Evolutionary conservation across 2,797 vertebrate species (phyloP).

Genomic region (Lophura swinhoii): DNA sequence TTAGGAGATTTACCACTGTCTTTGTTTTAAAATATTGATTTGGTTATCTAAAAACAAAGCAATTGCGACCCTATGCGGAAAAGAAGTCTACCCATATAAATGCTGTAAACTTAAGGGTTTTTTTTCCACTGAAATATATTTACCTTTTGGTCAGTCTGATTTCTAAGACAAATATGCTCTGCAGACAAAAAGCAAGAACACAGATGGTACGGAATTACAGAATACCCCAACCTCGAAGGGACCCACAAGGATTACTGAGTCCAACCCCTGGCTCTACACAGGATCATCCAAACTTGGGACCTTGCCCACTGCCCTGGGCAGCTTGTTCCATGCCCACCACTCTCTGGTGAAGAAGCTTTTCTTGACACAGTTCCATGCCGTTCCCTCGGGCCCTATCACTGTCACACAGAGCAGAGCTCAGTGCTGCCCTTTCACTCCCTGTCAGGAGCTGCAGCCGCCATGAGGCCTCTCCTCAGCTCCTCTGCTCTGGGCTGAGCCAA

Average conservation of each 20-base stretch:
- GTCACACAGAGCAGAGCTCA: neutral
- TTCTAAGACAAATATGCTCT: neutral
- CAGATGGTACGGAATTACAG: neutral
- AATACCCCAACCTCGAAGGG: neutral
- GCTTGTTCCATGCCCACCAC: neutral
- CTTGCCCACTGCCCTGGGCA: neutral
- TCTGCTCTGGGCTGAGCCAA: neutral
- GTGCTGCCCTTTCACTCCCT: neutral
- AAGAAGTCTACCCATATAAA: neutral
- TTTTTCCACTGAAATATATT: accelerated
- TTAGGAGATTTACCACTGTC: neutral
- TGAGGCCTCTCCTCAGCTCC: neutral
- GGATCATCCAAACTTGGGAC: neutral
- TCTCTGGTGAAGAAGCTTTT: neutral
- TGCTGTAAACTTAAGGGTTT: neutral
- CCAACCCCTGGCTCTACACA: neutral
- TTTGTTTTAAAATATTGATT: neutral
- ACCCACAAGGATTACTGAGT: neutral
- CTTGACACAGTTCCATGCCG: neutral
- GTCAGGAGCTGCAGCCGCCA: neutral
- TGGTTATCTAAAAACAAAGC: neutral
- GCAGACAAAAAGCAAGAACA: neutral
- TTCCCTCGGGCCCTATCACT: neutral
- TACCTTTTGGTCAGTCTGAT: neutral
- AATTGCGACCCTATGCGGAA: neutral